A percentile compares a stretch with the other conserved stretches of the same genome.
Evolutionary conservation across 2,797 vertebrate species (phyloP).

Genomic region (Chromis chromis): DNA sequence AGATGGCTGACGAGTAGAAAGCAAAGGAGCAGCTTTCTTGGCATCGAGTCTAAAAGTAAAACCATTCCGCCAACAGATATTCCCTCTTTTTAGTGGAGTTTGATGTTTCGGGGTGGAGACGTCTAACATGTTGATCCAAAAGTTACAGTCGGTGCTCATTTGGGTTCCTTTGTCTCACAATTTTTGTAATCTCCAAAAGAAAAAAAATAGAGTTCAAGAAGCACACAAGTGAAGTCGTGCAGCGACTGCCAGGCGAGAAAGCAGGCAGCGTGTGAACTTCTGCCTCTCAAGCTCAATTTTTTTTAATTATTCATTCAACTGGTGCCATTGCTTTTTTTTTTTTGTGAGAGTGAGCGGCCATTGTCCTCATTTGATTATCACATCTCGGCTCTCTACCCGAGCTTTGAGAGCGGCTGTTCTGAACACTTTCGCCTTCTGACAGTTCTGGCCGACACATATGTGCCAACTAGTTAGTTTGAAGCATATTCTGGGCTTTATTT

Average conservation of each 20-base stretch:
- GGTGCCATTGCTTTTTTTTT: constrained; percentile 1
- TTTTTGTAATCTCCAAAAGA: neutral
- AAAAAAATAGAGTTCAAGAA: neutral
- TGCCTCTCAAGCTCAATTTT: neutral
- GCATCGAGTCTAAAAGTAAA: constrained; percentile 39
- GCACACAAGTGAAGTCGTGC: neutral
- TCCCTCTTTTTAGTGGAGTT: constrained; percentile 16
- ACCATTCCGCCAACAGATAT: constrained; percentile 34
- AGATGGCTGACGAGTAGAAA: constrained; percentile 58
- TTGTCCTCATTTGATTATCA: neutral
- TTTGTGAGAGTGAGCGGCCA: neutral
- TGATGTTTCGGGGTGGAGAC: constrained; percentile 15
- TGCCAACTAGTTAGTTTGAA: too few species aligned
- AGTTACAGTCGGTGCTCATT: constrained; percentile 2
- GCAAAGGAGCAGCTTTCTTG: constrained; percentile 35
- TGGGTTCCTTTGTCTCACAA: neutral
- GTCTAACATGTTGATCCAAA: constrained; percentile 17
- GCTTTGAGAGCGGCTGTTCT: neutral
- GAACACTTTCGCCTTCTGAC: neutral
- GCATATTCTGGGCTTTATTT: too few species aligned
- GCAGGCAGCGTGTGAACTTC: neutral
- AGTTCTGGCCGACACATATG: neutral
- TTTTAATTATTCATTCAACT: constrained; percentile 9
- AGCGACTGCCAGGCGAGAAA: neutral
- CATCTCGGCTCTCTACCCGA: neutral